phyloP scores from a whole-genome alignment of 2,113 vertebrate genomes.

The Archilochus colubris region DNA sequence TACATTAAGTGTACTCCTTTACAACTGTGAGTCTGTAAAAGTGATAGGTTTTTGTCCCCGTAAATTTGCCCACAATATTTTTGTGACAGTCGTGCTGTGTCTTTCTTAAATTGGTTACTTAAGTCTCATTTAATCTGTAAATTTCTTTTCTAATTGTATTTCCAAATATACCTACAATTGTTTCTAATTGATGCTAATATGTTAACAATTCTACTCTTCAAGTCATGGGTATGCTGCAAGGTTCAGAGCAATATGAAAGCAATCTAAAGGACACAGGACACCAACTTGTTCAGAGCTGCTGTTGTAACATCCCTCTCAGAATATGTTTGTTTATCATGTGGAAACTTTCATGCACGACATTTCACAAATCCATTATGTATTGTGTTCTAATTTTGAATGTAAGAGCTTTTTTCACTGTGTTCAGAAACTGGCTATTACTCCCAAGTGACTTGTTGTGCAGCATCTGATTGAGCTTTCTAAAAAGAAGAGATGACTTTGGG shows the following conservation, averaged over 20 bases:
- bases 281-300: not conserved
- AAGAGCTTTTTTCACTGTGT: not conserved
- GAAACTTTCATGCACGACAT: rapidly evolving
- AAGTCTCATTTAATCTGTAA: not conserved
- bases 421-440: not conserved
- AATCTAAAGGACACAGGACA: not conserved
- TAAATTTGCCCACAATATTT: not conserved
- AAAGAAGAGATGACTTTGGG: not conserved
- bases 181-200: not conserved
- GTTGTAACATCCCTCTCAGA: not conserved
- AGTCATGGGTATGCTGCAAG: not conserved
- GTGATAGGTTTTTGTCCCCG: not conserved
- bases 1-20: not conserved
- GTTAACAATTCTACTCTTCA: not conserved
- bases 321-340: not conserved
- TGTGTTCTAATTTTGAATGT: not conserved
- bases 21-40: not conserved
- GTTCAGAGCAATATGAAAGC: not conserved
- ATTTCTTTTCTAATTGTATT: not conserved
- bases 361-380: not conserved
- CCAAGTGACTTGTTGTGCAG: not conserved
- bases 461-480: not conserved
- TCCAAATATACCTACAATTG: not conserved
- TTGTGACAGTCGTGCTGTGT: not conserved
- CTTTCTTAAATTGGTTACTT: not conserved